Evolutionary conservation across 2,113 vertebrate species (phyloP).

Genomic region (Microtus ochrogaster): DNA sequence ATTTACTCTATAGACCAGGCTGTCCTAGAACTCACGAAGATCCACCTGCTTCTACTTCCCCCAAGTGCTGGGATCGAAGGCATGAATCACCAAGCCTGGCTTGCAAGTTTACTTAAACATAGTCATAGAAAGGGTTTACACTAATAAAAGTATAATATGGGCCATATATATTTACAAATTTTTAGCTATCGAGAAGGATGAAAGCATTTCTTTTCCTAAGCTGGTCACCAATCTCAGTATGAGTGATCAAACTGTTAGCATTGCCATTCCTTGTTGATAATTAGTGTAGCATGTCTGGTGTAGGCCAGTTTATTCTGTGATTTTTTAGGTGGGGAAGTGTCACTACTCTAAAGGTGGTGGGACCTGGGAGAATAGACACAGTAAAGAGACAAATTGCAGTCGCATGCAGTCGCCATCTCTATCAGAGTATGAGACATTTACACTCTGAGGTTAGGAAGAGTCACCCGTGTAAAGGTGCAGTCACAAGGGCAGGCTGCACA

Average conservation of each 20-base stretch:
- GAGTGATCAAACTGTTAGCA: neutral
- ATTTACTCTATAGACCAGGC: neutral
- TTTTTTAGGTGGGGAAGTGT: neutral
- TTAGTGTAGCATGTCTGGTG: neutral
- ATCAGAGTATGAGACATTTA: neutral
- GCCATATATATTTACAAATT: neutral
- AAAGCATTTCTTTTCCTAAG: neutral
- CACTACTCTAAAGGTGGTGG: neutral
- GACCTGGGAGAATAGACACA: neutral
- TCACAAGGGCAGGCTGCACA: neutral
- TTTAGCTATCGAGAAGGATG: neutral
- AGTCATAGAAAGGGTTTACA: neutral
- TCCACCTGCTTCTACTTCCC: neutral
- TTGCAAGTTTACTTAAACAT: neutral
- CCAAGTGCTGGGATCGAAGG: neutral
- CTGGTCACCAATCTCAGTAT: neutral
- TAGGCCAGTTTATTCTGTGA: neutral
- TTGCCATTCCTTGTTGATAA: accelerated
- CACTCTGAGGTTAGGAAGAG: neutral
- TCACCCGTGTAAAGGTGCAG: neutral
- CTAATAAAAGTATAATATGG: neutral
- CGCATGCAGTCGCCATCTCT: neutral
- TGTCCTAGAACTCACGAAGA: neutral
- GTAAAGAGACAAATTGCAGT: neutral
- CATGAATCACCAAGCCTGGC: neutral